phyloP scores from a whole-genome alignment of 2,113 vertebrate species.

The Rhynchomys soricoides region DNA sequence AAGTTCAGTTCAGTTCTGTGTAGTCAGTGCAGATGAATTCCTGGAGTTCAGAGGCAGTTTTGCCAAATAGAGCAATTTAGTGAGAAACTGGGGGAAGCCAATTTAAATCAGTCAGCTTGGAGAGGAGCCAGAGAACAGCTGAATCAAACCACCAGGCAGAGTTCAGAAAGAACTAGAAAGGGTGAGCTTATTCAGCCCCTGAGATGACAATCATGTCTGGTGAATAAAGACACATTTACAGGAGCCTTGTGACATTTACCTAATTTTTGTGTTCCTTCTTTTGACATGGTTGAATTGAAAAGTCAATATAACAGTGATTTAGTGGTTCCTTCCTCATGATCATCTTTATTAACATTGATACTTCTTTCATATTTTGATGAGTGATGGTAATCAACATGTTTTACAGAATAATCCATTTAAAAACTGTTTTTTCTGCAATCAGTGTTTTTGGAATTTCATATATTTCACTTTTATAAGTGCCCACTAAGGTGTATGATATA shows the following conservation, averaged over 20 bases:
- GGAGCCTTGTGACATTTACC: neutral
- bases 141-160: no score
- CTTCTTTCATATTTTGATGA: neutral
- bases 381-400: neutral
- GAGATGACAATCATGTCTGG: no score
- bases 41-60: no score
- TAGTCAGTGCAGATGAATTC: no score
- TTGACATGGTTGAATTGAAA: neutral
- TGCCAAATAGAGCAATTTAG: no score
- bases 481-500: neutral
- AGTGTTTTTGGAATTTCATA: neutral
- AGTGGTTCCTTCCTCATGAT: neutral
- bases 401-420: neutral
- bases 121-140: no score
- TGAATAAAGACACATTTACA: no score
- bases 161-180: no score
- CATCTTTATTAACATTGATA: neutral
- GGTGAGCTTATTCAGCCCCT: no score
- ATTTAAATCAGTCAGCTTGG: no score
- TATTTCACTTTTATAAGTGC: neutral
- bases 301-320: neutral
- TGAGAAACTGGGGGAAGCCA: no score
- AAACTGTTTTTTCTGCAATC: neutral
- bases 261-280: neutral
- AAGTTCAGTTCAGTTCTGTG: no score